Base-by-base conservation (phyloP, 2,113 vertebrate genomes). In the Gulo gulo region DNA sequence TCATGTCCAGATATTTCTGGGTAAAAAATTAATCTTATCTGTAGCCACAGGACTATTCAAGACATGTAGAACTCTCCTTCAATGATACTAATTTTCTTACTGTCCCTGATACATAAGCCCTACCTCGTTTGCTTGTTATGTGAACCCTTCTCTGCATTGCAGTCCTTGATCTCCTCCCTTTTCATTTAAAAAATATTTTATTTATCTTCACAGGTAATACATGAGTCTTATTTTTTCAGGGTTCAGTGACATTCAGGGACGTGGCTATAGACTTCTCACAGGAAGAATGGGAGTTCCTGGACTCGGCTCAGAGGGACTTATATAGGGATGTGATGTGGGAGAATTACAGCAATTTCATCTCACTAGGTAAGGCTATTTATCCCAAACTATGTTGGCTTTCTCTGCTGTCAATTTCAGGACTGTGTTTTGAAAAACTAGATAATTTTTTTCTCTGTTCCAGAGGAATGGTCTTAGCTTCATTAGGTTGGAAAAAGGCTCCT, bases 301-400 rank as follows among this genome's bases (percentile, higher is more conserved):
- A 97, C 45, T 79, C 96, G 34, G 92, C 97, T 80, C 98, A 98
- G 81, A 97, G 82, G 76, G 91, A 94, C 80, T 89, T 98, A 29
- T 98, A 98, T 47, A 94, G 97, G 39, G 97, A 98, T 65, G 98
- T 98, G 20, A 98, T 98, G 98, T 97, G 97, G 98, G 98, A 98
- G 84, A 98, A 96, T 90, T 98, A 97, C 14, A 98, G 88, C 91
- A 95, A 98, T 71, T 97, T 97, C 65, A 47, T 98, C 67, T 98
- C 98, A 2, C 91, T 98, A 36, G 98, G 98, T 98, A 96, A 97
- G 90, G 10, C 16, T n/a, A 0, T 63, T 67, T 39, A 65, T 34
- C 69, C 23, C 11, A 74, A 80, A 65, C 16, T 24, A 57, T 82
- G 15, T 6, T 74, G 74, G 4, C 55, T 74, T 63, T 91, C 26